phyloP scores from a whole-genome alignment of 2,888 invertebrate species.

The Octodonta nipae region DNA sequence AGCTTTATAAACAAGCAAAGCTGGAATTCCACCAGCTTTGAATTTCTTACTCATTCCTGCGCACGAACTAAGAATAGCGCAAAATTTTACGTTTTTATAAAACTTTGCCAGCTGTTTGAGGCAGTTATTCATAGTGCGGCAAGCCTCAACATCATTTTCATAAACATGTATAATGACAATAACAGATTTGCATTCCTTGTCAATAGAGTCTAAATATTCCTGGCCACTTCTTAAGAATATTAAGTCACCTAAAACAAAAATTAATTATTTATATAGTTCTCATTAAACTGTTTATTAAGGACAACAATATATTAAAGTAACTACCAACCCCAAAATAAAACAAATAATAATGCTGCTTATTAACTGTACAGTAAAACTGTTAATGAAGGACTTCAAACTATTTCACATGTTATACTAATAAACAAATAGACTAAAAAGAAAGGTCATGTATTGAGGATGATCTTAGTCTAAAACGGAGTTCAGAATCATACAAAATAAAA shows the following conservation, averaged over 20 bases:
- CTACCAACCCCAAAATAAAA: no score
- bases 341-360: no score
- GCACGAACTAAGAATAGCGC: conserved; percentile 64
- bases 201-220: conserved; percentile 75
- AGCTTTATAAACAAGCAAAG: conserved; percentile 78
- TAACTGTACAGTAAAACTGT: no score
- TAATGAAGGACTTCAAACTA: no score
- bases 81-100: conserved; percentile 79
- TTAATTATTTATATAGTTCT: conserved; percentile 14
- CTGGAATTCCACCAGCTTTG: conserved; percentile 76
- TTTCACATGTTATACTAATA: no score
- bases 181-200: conserved; percentile 71
- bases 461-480: no score
- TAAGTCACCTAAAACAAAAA: conserved; percentile 36
- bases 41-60: conserved; percentile 81
- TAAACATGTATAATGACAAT: conserved; percentile 82
- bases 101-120: conserved; percentile 60
- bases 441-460: no score
- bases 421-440: no score
- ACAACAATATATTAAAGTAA: no score
- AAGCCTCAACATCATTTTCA: conserved; percentile 54
- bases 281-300: conserved; percentile 61
- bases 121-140: conserved; percentile 73
- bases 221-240: conserved; percentile 55
- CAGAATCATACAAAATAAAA: no score